Percentiles rank a stretch among this genome's conserved stretches.
Evolutionary conservation across 1,140 invertebrate genomes (phyloP).

Genomic region (Cotesia typhae): DNA sequence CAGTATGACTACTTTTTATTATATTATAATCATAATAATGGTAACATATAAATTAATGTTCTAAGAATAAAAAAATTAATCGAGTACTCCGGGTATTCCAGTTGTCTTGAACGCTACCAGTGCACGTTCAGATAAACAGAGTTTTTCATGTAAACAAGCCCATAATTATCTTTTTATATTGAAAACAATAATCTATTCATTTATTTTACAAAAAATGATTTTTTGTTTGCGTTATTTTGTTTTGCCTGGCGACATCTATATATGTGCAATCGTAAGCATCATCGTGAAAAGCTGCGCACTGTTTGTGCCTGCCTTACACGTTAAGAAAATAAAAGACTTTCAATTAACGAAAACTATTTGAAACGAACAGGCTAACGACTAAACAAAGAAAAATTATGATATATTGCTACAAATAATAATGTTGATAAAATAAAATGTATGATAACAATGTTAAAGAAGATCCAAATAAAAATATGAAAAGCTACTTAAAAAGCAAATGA

Average conservation of each 20-base stretch:
- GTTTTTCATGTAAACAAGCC: background rate
- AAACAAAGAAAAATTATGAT: too few relatives aligned
- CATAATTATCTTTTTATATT: background rate
- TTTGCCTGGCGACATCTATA: background rate
- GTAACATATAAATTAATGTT: background rate
- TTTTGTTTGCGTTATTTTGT: background rate
- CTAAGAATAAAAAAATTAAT: background rate
- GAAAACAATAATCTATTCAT: background rate
- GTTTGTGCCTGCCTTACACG: background rate
- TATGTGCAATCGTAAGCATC: constrained; percentile 9
- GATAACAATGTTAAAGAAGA: background rate
- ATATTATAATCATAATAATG: background rate
- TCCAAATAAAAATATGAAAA: too few relatives aligned
- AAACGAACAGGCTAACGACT: background rate
- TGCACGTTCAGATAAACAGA: background rate
- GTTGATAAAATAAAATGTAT: too few relatives aligned
- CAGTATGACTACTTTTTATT: too few relatives aligned
- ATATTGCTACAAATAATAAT: too few relatives aligned
- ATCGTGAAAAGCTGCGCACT: background rate
- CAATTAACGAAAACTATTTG: background rate
- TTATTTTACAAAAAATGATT: background rate
- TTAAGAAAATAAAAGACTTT: background rate
- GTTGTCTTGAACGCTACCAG: background rate
- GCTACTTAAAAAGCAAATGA: background rate
- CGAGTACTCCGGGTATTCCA: background rate